phyloP scores from a whole-genome alignment of 1,140 invertebrate species.

The Eriocheir sinensis region DNA sequence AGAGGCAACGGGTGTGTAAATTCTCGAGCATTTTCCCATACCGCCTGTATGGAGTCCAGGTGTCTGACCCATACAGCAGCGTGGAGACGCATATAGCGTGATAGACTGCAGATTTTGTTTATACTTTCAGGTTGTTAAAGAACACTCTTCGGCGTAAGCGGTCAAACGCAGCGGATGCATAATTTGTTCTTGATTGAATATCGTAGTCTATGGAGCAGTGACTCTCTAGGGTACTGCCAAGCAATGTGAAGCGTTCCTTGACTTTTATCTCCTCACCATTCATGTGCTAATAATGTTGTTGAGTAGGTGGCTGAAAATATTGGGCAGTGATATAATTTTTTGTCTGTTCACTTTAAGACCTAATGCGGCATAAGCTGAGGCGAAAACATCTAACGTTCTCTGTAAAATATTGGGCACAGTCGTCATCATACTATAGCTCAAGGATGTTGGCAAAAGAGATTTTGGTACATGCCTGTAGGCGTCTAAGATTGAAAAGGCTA shows the following conservation, averaged over 20 bases:
- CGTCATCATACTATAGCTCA: background rate
- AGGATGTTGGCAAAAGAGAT: background rate
- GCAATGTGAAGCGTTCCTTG: background rate
- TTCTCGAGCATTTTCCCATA: background rate
- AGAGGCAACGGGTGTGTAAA: background rate
- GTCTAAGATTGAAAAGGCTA: constrained; percentile 10
- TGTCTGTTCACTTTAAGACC: no score
- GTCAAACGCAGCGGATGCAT: background rate
- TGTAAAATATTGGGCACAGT: no score
- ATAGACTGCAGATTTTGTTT: background rate
- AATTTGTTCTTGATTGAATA: background rate
- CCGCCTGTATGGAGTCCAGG: background rate
- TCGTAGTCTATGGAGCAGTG: background rate
- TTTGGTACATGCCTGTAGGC: background rate
- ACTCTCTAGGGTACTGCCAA: background rate
- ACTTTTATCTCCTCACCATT: background rate
- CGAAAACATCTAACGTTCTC: no score
- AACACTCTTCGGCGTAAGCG: background rate
- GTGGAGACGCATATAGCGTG: background rate
- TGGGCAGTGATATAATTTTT: no score
- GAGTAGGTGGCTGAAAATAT: no score
- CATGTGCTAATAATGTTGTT: no score
- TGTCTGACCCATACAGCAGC: constrained; percentile 29
- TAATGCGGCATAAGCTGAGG: no score
- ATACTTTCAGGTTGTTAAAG: constrained; percentile 33